phyloP scores from a whole-genome alignment of 2,888 invertebrate species.

The Andrena fulva region DNA sequence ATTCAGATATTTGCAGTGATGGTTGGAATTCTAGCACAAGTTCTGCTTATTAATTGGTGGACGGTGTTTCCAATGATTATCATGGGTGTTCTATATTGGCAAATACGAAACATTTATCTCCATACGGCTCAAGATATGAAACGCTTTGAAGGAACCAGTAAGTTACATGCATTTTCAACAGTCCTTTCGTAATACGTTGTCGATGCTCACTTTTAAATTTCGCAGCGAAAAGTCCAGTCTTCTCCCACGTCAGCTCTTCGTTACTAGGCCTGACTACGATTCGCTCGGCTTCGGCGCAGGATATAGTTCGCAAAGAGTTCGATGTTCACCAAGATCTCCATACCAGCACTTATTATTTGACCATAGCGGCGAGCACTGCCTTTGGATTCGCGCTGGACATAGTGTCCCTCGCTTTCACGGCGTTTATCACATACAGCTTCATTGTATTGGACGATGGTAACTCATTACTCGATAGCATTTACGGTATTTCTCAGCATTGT shows the following conservation, averaged over 20 bases:
- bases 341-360: conserved; percentile 88
- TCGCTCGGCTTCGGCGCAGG: conserved; percentile 91
- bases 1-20: conserved; percentile 89
- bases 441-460: conserved; percentile 87
- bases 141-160: conserved; percentile 87
- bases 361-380: conserved; percentile 87
- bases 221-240: conserved; percentile 91
- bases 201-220: too few relatives aligned
- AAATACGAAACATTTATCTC: conserved; percentile 89
- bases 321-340: conserved; percentile 90
- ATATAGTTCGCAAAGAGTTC: conserved; percentile 91
- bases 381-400: conserved; percentile 89
- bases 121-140: conserved; percentile 91
- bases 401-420: conserved; percentile 88
- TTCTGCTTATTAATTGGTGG: conserved; percentile 90
- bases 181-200: too few relatives aligned
- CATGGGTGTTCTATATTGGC: conserved; percentile 88
- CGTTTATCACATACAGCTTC: conserved; percentile 88
- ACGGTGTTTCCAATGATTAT: conserved; percentile 88
- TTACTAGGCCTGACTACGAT: conserved; percentile 95
- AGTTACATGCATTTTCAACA: conserved; percentile 55
- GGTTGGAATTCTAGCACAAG: conserved; percentile 90
- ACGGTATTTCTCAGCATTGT: background rate
- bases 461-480: background rate
- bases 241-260: conserved; percentile 95